Evolutionary conservation across 2,113 vertebrate species (phyloP).

Genomic region (Sceloporus tristichus): DNA sequence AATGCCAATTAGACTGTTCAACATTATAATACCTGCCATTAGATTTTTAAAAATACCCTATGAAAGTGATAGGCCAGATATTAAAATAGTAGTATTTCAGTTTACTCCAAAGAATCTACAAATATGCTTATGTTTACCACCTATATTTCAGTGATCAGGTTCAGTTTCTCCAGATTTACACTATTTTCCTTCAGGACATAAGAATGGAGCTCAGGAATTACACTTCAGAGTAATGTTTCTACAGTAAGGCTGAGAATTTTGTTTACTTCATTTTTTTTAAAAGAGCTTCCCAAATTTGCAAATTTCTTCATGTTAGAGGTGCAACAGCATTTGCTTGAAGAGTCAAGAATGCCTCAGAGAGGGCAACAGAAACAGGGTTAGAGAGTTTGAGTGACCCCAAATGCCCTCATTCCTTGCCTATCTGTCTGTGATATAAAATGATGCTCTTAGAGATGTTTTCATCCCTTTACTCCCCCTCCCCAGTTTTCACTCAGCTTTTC

Average conservation of each 20-base stretch:
- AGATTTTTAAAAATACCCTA: not conserved
- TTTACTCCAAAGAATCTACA: not conserved
- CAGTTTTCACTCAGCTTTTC: too few relatives aligned
- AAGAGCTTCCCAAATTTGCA: not conserved
- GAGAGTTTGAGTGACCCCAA: too few relatives aligned
- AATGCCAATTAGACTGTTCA: not conserved
- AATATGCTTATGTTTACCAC: not conserved
- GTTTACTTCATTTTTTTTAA: too few relatives aligned
- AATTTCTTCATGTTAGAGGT: not conserved
- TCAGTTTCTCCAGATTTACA: conserved; percentile 5
- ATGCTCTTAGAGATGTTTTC: too few relatives aligned
- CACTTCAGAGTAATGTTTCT: not conserved
- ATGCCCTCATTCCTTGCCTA: too few relatives aligned
- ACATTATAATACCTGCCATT: not conserved
- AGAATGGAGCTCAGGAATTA: not conserved
- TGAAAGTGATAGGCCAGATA: not conserved
- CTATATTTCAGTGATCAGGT: not conserved
- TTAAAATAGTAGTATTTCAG: not conserved
- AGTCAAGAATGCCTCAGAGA: too few relatives aligned
- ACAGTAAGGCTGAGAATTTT: too few relatives aligned
- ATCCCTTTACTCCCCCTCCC: too few relatives aligned
- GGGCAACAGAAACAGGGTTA: too few relatives aligned
- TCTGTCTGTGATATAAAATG: too few relatives aligned
- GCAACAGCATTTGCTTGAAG: too few relatives aligned
- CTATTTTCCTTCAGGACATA: not conserved